Base-by-base conservation (phyloP, 2,113 vertebrate genomes). In the Hypocryptadius cinnamomeus region DNA sequence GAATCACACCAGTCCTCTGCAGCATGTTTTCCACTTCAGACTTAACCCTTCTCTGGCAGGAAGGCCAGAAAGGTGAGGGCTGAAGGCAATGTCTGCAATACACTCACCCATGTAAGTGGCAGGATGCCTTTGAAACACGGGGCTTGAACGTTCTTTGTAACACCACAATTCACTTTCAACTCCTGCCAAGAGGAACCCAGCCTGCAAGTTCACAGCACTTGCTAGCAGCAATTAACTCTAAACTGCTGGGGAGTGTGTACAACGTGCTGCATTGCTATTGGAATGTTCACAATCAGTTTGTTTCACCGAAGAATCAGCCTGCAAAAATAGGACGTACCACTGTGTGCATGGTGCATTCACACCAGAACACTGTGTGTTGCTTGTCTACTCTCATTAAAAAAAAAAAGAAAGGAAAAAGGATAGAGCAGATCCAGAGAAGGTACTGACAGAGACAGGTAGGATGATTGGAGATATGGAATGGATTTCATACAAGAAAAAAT, bases 161-260 rank as follows among this genome's bases (percentile, higher is more conserved):
- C 72, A 80, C 42, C 61, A 76, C 2, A 3, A 54, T 65, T 92
- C 51, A 35, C 85, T 95, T 94, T 91, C 89, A 93, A 96, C 80
- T 86, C 48, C 69, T 89, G 94, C 89, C 94, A 96, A 84, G 40
- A 76, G 60, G 65, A 92, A 90, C 45, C 56, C 24, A 80, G 77
- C 61, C 69, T 86, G 72, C 35, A 48, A 91, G 68, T 87, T 93
- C 92, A 91, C 71, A 88, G 79, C 31, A 53, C 63, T 95, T 82
- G 56, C 90, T 91, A 79, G 74, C 50, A 94, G 86, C 73, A 70
- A 90, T 85, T 82, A 91, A 72, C 71, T 93, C 78, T 20, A 73
- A 78, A 50, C 63, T 87, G 40, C 4, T 87, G 79, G n/a, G 69
- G 33, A 83, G 33, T 13, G 72, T 1, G 6, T 56, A 73, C 74